Base-by-base conservation (phyloP, 1,140 invertebrate species). In the Phymastichus coffea region DNA sequence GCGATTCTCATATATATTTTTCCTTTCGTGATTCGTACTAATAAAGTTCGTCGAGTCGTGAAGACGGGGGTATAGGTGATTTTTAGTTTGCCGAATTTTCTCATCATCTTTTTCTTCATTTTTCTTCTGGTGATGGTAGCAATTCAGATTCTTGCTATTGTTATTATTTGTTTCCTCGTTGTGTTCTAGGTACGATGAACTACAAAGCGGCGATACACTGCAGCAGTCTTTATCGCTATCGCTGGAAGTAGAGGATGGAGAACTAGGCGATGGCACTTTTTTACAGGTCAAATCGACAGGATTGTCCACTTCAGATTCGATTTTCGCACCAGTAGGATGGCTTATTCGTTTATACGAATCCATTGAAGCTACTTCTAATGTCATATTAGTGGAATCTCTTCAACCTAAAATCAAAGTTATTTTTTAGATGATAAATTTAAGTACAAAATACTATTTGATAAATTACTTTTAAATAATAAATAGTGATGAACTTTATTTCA, bases 241-340 rank as follows among this genome's bases (percentile, higher is more conserved):
- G n/a, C n/a, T n/a, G n/a, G n/a, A n/a, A n/a, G n/a, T n/a, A n/a
- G n/a, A n/a, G 0, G 43, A 23, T 12, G 35, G 1, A 0, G 26
- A 28, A 8, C n/a, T 23, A 2, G 28, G 7, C 0, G 23, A 8
- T 4, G n/a, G 7, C 9, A 8, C n/a, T 35, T 65, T 70, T 15
- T 73, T 75, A 19, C 63, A 68, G 2, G 73, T 74, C 4, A 75
- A 33, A 53, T 72, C 71, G 0, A 72, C n/a, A n/a, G n/a, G n/a
- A n/a, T n/a, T n/a, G 33, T 2, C 61, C 46, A 9, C 58, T n/a
- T n/a, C n/a, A n/a, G n/a, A n/a, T n/a, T n/a, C n/a, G n/a, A n/a
- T n/a, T n/a, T n/a, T n/a, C n/a, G n/a, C n/a, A n/a, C n/a, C n/a
- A n/a, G n/a, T n/a, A n/a, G n/a, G n/a, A n/a, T n/a, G n/a, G n/a